Evolutionary conservation across 2,113 vertebrate genomes (phyloP), one percentile per base, ranked within the genome.

Genomic region (Martes martes): DNA sequence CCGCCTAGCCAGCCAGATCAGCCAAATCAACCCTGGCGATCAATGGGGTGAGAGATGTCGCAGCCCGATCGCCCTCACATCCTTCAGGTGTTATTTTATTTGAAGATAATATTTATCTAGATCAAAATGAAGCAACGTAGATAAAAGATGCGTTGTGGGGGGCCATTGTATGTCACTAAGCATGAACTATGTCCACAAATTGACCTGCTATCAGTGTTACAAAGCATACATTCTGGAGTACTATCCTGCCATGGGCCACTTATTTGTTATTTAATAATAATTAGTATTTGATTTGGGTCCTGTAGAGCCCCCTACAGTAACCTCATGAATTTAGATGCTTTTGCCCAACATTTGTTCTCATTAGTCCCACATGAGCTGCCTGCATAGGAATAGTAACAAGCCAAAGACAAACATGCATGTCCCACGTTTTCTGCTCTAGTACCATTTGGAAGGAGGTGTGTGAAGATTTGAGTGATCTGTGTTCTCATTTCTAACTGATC

Each of bases 391-490:
- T 18, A 21, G 18, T 42, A 39, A 23, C 1, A 24, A 63, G 10
- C 2, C 45, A 26, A 39, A 45, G n/a, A 39, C 15, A 15, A 33
- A 47, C 26, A 18, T 19, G 15, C 4, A 2, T 0, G 2, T 1
- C 33, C 21, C 15, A 14, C 16, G 31, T 39, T 71, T 85, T 90
- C 45, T 57, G 3, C 7, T 13, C 50, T 18, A n/a, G 19, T 15
- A 1, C 14, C 16, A 5, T 31, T 21, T 61, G 26, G 18, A 67
- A 33, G 21, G 26, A 59, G 21, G 33, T 84, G 47, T n/a, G n/a
- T 11, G 84, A 76, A 76, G 0, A 57, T 57, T 23, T 23, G 57
- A 57, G 57, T 57, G 57, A 45, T 13, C 11, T 28, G 2, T 3
- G 14, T 23, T 80, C n/a, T 67, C 57, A 0, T 13, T 47, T 81